Conservation (phyloP, 2,888 invertebrate genomes). For the Drosophila helvetica region DNA sequence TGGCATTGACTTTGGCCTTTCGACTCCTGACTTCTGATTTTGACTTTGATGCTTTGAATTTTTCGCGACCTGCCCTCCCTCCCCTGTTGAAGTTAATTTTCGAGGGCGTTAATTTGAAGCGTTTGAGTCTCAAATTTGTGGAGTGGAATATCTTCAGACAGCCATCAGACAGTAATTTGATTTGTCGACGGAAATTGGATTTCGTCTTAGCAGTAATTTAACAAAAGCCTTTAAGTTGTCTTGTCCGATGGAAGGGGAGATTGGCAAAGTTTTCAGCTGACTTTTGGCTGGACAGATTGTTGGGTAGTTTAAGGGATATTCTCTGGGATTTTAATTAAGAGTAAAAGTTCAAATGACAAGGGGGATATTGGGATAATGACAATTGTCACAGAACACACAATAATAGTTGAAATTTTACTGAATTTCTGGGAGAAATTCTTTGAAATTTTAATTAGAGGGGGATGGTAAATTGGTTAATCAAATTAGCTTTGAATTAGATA, state of each 20-base stretch:
- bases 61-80: background rate
- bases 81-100: constrained; percentile 56
- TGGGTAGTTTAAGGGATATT: background rate
- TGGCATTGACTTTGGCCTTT: constrained; percentile 49
- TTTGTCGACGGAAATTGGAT: constrained; percentile 42
- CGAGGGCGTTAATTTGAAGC: constrained; percentile 71
- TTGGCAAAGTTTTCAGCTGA: background rate
- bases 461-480: background rate
- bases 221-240: constrained; percentile 10
- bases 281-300: background rate
- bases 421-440: background rate
- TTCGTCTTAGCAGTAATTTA: constrained; percentile 24
- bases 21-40: constrained; percentile 43
- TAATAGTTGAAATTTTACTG: background rate
- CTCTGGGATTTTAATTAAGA: background rate
- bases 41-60: constrained; percentile 40
- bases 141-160: constrained; percentile 67
- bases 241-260: background rate
- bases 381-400: too few species aligned
- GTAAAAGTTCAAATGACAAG: background rate
- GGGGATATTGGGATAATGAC: too few species aligned
- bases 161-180: constrained; percentile 72
- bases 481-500: background rate
- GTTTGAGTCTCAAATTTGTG: constrained; percentile 34
- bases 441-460: background rate